Percentiles rank a stretch among this genome's conserved stretches.
These are phyloP conservation scores for Oryzias woworae DNA, from an alignment of 2,113 vertebrate genomes.

Conservation along the genomic window DNA sequence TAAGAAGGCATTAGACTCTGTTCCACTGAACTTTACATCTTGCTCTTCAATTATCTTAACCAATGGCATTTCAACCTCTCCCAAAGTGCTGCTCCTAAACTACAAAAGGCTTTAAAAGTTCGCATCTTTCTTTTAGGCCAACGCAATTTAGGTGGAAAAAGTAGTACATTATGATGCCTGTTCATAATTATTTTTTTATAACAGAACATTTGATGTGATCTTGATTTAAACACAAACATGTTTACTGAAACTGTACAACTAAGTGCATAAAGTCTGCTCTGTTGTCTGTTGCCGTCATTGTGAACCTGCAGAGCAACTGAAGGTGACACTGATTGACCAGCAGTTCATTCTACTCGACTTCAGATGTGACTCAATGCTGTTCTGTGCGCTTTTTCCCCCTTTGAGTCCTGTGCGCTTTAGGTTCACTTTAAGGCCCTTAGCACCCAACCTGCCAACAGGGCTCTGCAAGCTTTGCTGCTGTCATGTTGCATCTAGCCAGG, in stretches of 20 bases:
- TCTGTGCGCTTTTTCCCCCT: slow-evolving; percentile 40
- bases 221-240: neutral
- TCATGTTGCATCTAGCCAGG: slow-evolving; percentile 69
- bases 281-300: slow-evolving; percentile 41
- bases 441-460: slow-evolving; percentile 58
- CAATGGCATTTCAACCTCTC: slow-evolving; percentile 67
- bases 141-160: neutral
- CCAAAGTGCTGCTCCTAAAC: slow-evolving; percentile 50
- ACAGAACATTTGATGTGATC: too few relatives aligned
- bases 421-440: slow-evolving; percentile 63
- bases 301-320: slow-evolving; percentile 23
- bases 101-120: slow-evolving; percentile 32
- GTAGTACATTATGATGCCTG: too few relatives aligned
- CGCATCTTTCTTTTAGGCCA: slow-evolving; percentile 20
- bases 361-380: slow-evolving; percentile 70
- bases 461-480: slow-evolving; percentile 67
- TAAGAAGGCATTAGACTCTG: slow-evolving; percentile 78
- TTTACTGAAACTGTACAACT: slow-evolving; percentile 7
- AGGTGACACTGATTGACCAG: slow-evolving; percentile 64
- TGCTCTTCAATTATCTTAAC: slow-evolving; percentile 66
- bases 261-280: slow-evolving; percentile 11
- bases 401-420: slow-evolving; percentile 49
- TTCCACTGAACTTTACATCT: slow-evolving; percentile 72
- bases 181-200: too few relatives aligned
- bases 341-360: slow-evolving; percentile 60